Evolutionary conservation across 2,113 vertebrate genomes (phyloP), one percentile per base, ranked within the genome.

Genomic region (Lates calcarifer): DNA sequence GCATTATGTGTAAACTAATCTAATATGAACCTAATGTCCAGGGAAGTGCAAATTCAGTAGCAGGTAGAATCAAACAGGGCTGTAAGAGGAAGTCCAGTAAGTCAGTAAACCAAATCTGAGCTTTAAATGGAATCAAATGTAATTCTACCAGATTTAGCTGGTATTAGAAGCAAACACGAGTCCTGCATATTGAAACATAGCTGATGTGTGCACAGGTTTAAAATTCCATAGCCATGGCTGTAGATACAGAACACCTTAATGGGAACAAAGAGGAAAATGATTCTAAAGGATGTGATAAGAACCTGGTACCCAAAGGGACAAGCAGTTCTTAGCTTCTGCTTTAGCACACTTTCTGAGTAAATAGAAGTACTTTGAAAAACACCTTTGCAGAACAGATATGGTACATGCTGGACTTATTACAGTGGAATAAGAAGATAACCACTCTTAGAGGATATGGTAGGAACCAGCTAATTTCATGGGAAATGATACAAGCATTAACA

Each of bases 211-310:
- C 53, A 49, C 39, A 63, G 26, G 51, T 66, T 67, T 51, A 57
- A 26, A 64, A 66, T 47, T 5, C 1, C 45, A 15, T 4, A 9
- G 26, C 45, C 68, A 15, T 18, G 57, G 24, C 39, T 67, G 29
- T 14, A 65, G 29, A 70, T 49, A 39, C 3, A 37, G 65, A 74
- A 31, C 22, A 58, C 28, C 22, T 62, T 67, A 80, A 64, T 49
- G 22, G 20, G 22, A 69, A 68, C 60, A 76, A 78, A 69, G 31
- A 49, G n/a, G 13, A 37, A 64, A 66, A 79, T 60, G 24, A 60
- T 67, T 45, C 2, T 55, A 31, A 82, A 71, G 18, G 22, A 57
- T 24, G 28, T 47, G 75, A 86, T 79, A 74, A 77, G 26, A 88
- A n/a, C 11, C 43, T 15, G 26, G 55, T 78, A 71, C 56, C 51